Conservation (phyloP, 2,797 vertebrate species). For the Enteromius fasciolatus region DNA sequence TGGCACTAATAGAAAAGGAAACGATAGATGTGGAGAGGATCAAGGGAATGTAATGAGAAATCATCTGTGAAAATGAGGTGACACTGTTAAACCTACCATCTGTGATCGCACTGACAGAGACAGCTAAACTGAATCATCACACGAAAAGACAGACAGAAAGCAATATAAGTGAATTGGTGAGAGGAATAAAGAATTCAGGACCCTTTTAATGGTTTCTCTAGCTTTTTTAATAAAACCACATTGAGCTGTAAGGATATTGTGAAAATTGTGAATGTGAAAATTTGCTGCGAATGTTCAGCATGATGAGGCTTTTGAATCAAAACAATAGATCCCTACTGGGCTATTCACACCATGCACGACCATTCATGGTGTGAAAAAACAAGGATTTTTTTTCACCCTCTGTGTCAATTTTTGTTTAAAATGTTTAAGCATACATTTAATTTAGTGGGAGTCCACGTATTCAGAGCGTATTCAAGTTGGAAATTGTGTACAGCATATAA, state of each 20-base stretch:
- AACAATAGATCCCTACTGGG: slow-evolving; percentile 1
- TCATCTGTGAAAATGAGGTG: slow-evolving; percentile 21
- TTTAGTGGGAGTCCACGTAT: no score
- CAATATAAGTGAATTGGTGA: slow-evolving; percentile 27
- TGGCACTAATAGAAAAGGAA: slow-evolving; percentile 24
- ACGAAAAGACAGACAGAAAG: slow-evolving; percentile 41
- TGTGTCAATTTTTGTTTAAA: no score
- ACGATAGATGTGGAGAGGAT: slow-evolving; percentile 24
- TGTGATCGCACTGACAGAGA: neutral
- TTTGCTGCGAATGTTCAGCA: neutral
- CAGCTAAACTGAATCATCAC: slow-evolving; percentile 2
- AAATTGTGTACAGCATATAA: no score
- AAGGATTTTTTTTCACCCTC: neutral
- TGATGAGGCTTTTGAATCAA: neutral
- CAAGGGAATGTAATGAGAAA: slow-evolving; percentile 32
- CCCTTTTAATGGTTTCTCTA: neutral
- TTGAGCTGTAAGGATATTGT: slow-evolving; percentile 1
- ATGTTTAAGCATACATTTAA: no score
- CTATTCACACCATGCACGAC: neutral
- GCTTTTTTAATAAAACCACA: slow-evolving; percentile 1
- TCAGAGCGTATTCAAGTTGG: no score
- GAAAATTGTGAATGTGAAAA: neutral
- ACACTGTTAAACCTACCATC: slow-evolving; percentile 35
- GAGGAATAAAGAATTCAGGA: neutral
- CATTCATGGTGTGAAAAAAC: neutral